Base-by-base conservation (phyloP, 2,797 vertebrate genomes). In the Lithobates sylvaticus region DNA sequence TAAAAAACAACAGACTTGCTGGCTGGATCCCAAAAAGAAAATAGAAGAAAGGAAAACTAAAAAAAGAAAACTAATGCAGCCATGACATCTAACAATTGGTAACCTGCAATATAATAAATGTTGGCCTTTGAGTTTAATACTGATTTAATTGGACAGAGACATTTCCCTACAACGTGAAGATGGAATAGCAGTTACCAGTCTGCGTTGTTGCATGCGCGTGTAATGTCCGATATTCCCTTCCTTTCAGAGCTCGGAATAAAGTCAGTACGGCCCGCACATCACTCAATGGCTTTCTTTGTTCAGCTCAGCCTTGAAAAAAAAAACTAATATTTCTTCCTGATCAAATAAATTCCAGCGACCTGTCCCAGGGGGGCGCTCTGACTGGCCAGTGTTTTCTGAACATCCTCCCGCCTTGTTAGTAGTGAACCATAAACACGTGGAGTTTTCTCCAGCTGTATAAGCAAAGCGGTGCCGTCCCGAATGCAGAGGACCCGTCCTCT, bases 381-480 rank as follows among this genome's bases (percentile, higher is more conserved):
- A 65, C 15, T 61, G 42, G n/a, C 61, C 34, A 23, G 61, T 5
- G 2, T 42, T 21, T 65, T 67, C 76, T 79, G 39, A 39, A 79
- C 61, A 79, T 69, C 27, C 69, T 34, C 65, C 78, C 44, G 36
- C 39, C 77, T 42, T 79, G 78, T 79, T 69, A 79, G 77, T 69
- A 27, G 42, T 44, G 34, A 78, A 26, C 76, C 76, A 58, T 78
- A 78, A 78, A 65, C 76, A 65, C 23, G 10, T 4, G 5, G 58
- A 26, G 27, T 5, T 3, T 36, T 18, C 13, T 29, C 10, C 78
- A 79, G 78, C 78, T 79, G 78, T 79, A 65, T 69, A 69, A 79
- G 78, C 78, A 69, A 47, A 26, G 42, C 23, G 3, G 5, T 23
- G 34, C 64, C 26, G 58, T 13, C 15, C 13, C 32, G 29, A 78